Evolutionary conservation across 35 echinoderm and acorn worm species (phyloP).

Genomic region (Heliocidaris erythrogramma): DNA sequence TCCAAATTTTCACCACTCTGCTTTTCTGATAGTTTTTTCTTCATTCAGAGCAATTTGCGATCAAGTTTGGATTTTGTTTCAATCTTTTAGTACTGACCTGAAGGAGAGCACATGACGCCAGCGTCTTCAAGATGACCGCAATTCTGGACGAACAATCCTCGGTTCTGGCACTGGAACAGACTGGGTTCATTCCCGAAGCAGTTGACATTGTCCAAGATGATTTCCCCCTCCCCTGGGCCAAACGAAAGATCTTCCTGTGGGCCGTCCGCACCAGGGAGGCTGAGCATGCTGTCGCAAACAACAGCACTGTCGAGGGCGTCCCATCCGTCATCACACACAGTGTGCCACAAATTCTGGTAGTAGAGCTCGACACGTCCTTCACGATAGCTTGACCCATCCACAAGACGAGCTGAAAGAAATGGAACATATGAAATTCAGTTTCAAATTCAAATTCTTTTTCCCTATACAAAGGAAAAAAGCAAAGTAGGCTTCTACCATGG

Average conservation of each 20-base stretch:
- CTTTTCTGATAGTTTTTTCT: no score
- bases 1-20: no score
- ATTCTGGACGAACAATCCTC: slow-evolving; percentile 3
- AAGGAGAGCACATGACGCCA: neutral
- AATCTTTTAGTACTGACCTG: neutral
- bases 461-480: no score
- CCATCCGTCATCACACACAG: slow-evolving; percentile 29
- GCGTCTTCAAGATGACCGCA: neutral
- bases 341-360: neutral
- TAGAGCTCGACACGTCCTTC: slow-evolving; percentile 8
- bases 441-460: no score
- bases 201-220: slow-evolving; percentile 3
- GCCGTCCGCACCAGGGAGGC: neutral
- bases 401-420: neutral
- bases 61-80: no score
- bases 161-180: neutral
- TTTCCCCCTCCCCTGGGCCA: neutral
- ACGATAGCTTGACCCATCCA: neutral
- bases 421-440: no score
- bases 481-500: no score
- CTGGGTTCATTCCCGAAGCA: slow-evolving; percentile 11
- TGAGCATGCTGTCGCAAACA: neutral
- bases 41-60: no score
- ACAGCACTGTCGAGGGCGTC: neutral
- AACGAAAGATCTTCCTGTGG: neutral